Base-by-base conservation (phyloP, 2,797 vertebrate species). In the Margarornis squamiger region DNA sequence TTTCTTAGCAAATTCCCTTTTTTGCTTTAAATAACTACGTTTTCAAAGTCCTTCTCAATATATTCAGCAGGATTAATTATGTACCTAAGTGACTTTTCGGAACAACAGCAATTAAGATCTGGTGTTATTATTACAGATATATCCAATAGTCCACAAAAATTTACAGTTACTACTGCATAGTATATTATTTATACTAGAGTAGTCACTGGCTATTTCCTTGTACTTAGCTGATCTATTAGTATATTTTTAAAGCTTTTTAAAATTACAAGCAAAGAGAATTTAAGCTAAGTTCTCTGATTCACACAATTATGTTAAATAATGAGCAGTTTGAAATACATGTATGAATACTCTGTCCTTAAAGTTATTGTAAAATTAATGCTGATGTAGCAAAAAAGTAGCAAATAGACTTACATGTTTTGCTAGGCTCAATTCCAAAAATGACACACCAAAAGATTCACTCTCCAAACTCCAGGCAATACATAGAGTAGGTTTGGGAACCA, bases 401-500 rank as follows among this genome's bases (percentile, higher is more conserved):
- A 78, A 48, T 32, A 71, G 74, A 73, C 79, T 86, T 36, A 7
- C 11, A 22, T 0, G 3, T 12, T 43, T 38, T 41, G n/a, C 6
- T 10, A 62, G 23, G 21, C 21, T n/a, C 1, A 7, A 30, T 24
- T 48, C 55, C 39, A 77, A 55, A 87, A 67, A 17, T 5, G 4
- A 3, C 13, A 22, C 6, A 38, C 6, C 11, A 7, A 27, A 18
- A 51, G 23, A 30, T n/a, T 54, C 61, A 7, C 18, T 38, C 9
- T 12, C 17, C 9, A 58, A 49, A 51, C 19, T 54, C 41, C 2
- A 48, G 22, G 23, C 9, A 19, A 5, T 7, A 21, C 3, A 2
- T 5, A 14, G 46, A 34, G 7, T 1, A 2, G 8, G 12, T 20
- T 15, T 14, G 27, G 6, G 38, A 17, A 19, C 26, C 12, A 8